A percentile compares a stretch with the other conserved stretches of the same genome.
Conservation (phyloP, 2,888 invertebrate genomes). For the Aspidapion aeneum region DNA sequence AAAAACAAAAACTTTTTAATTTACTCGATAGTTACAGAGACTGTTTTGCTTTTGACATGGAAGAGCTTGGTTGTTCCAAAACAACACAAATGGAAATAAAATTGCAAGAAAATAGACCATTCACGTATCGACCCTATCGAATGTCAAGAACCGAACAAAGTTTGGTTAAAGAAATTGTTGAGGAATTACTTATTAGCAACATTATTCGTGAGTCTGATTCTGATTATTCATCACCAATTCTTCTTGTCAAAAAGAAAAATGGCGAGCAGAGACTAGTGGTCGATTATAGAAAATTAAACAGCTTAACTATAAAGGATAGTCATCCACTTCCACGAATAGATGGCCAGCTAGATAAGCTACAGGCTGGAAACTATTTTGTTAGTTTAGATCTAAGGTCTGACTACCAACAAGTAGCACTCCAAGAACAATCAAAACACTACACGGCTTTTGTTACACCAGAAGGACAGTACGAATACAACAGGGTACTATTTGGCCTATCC, state of each 20-base stretch:
- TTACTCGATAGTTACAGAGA: conserved; percentile 10
- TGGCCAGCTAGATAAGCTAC: conserved; percentile 22
- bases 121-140: conserved; percentile 12
- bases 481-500: conserved; percentile 23
- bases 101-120: conserved; percentile 10
- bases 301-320: conserved; percentile 20
- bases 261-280: conserved; percentile 26
- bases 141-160: conserved; percentile 25
- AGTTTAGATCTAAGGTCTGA: conserved; percentile 26
- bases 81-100: conserved; percentile 11
- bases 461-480: conserved; percentile 24
- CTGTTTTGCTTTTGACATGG: conserved; percentile 3
- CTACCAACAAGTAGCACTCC: conserved; percentile 24
- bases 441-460: conserved; percentile 25
- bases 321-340: conserved; percentile 26
- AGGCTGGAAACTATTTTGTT: conserved; percentile 24
- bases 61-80: conserved; percentile 11
- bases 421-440: conserved; percentile 20
- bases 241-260: conserved; percentile 28
- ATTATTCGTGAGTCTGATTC: conserved; percentile 27
- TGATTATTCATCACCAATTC: conserved; percentile 25
- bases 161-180: conserved; percentile 23
- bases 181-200: conserved; percentile 18
- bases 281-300: conserved; percentile 26
- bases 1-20: neutral